Conservation (phyloP, 2,888 invertebrate genomes). For the Nomada hirtipes region DNA sequence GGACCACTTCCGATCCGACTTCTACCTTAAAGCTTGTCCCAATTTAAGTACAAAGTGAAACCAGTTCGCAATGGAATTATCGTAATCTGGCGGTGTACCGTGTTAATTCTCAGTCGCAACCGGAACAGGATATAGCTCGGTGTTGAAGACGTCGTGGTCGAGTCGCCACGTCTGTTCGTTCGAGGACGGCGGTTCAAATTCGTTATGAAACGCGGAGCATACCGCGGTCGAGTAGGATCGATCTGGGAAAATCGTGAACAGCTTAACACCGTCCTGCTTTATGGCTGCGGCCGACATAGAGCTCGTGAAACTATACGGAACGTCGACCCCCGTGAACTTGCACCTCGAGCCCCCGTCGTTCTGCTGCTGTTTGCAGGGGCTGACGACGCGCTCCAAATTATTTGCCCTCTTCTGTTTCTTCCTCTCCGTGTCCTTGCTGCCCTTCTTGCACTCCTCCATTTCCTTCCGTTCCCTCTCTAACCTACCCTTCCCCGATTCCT, state of each 20-base stretch:
- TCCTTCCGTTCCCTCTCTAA: conserved; percentile 50
- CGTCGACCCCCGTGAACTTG: neutral
- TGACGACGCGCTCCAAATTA: conserved; percentile 30
- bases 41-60: conserved; percentile 23
- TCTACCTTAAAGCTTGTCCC: neutral
- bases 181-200: too few species aligned
- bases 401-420: neutral
- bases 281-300: neutral
- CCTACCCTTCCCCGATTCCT: conserved; percentile 24
- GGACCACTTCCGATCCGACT: too few species aligned
- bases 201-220: too few species aligned
- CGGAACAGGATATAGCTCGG: neutral
- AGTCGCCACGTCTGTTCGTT: too few species aligned
- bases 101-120: neutral
- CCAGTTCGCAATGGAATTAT: neutral
- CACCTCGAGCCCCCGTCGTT: neutral
- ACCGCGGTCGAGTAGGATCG: conserved; percentile 23
- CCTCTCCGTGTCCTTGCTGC: neutral
- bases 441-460: conserved; percentile 58
- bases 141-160: too few species aligned
- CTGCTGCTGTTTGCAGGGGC: conserved; percentile 32
- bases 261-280: neutral
- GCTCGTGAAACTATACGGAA: neutral
- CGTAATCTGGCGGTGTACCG: neutral
- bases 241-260: conserved; percentile 17